These are phyloP conservation scores for Pachyramphus minor DNA, from an alignment of 2,113 vertebrate genomes.

Conservation along the genomic window DNA sequence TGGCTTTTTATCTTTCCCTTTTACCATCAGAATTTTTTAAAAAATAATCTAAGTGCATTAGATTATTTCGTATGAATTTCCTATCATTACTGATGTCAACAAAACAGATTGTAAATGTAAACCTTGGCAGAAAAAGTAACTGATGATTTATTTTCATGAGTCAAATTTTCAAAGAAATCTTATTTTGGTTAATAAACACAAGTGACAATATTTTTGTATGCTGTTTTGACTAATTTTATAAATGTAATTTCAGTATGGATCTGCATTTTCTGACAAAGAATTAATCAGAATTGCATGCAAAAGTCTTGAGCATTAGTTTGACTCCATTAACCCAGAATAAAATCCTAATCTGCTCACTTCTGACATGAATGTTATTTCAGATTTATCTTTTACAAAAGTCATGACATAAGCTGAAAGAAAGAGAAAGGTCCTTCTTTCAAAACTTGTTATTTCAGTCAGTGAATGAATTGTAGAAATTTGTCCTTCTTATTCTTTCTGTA, in stretches of 20 bases:
- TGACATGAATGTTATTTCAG: neutral
- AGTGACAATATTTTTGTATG: neutral
- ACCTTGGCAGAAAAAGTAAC: neutral
- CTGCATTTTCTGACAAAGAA: neutral
- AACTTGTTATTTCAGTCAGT: neutral
- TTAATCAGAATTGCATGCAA: neutral
- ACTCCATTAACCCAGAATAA: neutral
- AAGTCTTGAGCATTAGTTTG: neutral
- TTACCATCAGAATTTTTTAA: neutral
- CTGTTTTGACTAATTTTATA: neutral
- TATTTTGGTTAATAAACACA: neutral
- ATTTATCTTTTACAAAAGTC: neutral
- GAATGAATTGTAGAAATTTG: neutral
- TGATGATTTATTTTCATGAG: neutral
- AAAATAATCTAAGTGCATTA: neutral
- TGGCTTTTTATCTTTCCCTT: neutral
- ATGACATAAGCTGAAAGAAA: neutral
- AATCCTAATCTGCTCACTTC: neutral
- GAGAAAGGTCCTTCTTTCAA: neutral
- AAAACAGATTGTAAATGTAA: neutral
- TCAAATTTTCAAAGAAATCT: neutral
- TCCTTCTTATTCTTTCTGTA: neutral
- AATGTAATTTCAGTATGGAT: neutral
- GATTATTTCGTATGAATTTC: neutral
- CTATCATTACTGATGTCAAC: neutral